A percentile compares a stretch with the other conserved stretches of the same genome.
phyloP scores from a whole-genome alignment of 1,140 invertebrate genomes.

The Drosophila sturtevanti region DNA sequence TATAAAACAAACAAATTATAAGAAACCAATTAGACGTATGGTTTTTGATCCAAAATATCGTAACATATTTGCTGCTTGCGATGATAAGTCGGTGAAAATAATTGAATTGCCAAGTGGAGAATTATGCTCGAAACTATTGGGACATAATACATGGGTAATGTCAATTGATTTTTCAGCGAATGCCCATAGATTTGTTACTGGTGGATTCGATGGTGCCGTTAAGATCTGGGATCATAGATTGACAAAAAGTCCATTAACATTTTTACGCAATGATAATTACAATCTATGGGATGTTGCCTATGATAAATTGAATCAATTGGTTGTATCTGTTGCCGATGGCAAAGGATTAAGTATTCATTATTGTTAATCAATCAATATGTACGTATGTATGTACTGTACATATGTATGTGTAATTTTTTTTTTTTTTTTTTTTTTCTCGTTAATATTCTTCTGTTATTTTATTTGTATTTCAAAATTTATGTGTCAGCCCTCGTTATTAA shows the following conservation, averaged over 20 bases:
- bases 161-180: slow-evolving; percentile 18
- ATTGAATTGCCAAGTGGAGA: slow-evolving; percentile 14
- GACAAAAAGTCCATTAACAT: slow-evolving; percentile 12
- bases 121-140: not conserved
- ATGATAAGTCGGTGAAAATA: slow-evolving; percentile 34
- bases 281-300: slow-evolving; percentile 41
- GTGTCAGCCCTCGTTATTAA: not conserved
- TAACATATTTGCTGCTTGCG: slow-evolving; percentile 8
- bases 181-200: slow-evolving; percentile 14
- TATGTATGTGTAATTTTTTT: not conserved
- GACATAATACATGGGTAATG: slow-evolving; percentile 19
- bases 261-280: not conserved
- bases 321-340: slow-evolving; percentile 29
- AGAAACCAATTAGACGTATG: slow-evolving; percentile 10
- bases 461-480: slow-evolving; percentile 21
- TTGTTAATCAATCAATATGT: slow-evolving; percentile 1
- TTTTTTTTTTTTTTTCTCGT: not conserved
- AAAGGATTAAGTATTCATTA: slow-evolving; percentile 28
- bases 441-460: not conserved
- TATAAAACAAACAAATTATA: not conserved
- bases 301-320: slow-evolving; percentile 22
- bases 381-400: no score
- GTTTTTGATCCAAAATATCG: not conserved
- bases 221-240: slow-evolving; percentile 26
- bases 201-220: slow-evolving; percentile 20